These are phyloP conservation scores for Pao palembangensis DNA, from an alignment of 2,113 vertebrate species.

Conservation along the genomic window DNA sequence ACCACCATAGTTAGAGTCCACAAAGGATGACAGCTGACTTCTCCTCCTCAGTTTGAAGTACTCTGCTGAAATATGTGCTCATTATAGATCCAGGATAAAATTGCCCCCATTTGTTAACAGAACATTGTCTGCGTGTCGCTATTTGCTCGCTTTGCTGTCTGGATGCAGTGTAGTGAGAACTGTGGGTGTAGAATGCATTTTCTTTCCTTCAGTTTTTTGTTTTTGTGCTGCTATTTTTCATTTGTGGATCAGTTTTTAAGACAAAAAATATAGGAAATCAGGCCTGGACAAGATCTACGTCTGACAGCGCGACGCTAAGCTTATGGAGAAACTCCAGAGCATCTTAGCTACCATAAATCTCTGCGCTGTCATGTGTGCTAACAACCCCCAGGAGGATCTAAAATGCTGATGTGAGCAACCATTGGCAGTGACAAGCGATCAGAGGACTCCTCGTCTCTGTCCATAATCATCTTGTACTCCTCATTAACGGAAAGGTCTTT, in stretches of 20 bases:
- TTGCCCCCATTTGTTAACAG: slow-evolving; percentile 64
- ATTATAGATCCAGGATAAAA: slow-evolving; percentile 63
- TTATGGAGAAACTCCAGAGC: slow-evolving; percentile 37
- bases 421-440: slow-evolving; percentile 41
- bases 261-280: no score
- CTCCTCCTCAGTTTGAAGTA: slow-evolving; percentile 61
- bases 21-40: slow-evolving; percentile 71
- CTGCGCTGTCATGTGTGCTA: slow-evolving; percentile 47
- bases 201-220: background rate
- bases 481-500: slow-evolving; percentile 67
- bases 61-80: slow-evolving; percentile 61
- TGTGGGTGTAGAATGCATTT: slow-evolving; percentile 17
- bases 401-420: slow-evolving; percentile 43
- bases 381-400: slow-evolving; percentile 53
- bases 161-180: slow-evolving; percentile 33
- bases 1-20: slow-evolving; percentile 67
- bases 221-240: slow-evolving; percentile 11
- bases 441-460: slow-evolving; percentile 41
- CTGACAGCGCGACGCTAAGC: no score
- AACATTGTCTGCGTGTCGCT: slow-evolving; percentile 47
- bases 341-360: slow-evolving; percentile 53
- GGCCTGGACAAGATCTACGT: no score
- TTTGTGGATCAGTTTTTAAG: background rate
- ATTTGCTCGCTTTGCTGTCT: slow-evolving; percentile 45
- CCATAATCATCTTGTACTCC: slow-evolving; percentile 57